Base-by-base conservation (phyloP, 2,888 invertebrate species). In the Synergus umbraculus region DNA sequence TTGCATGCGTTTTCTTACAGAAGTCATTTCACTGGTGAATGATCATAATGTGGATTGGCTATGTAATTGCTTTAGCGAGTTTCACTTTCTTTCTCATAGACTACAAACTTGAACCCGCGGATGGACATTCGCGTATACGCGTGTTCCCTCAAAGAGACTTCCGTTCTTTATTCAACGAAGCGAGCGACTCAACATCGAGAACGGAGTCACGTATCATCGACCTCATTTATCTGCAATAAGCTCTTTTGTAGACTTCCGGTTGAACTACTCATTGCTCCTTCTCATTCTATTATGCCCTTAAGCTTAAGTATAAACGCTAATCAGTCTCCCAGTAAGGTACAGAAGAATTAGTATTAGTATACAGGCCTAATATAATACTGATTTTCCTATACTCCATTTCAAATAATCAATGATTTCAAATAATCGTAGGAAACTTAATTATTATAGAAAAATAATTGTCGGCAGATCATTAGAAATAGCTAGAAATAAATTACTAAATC, bases 221-320 rank as follows among this genome's bases (percentile, higher is more conserved):
- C 77, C 77, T 65, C 77, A 77, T 66, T 77, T 65, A 54, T 65
- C 65, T 65, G 49, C 77, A 41, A 46, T 77, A 77, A 77, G 64
- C 65, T 77, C 77, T 54, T 77, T 66, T 58, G 73, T 73, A 73
- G 73, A 73, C 73, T 73, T 73, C 73, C 73, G 73, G 73, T 54
- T 41, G 73, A 4, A 37, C 73, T 54, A 73, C 73, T 54, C 41
- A 73, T 58, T 73, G 37, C 73, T 73, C n/a, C 54, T 73, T 58
- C 73, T 73, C n/a, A 73, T 54, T 46, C 49, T 12, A 73, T 69
- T 73, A 73, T n/a, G 29, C n/a, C 54, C 29, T 73, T 69, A 69
- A 69, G 54, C 73, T 73, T 37, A 41, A 69, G 69, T 49, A 5
- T 69, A 37, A 63, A 37, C 69, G 49, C 49, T 54, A 37, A 49